Evolutionary conservation across 2,113 vertebrate genomes (phyloP).

Genomic region (Myiozetetes cayanensis): DNA sequence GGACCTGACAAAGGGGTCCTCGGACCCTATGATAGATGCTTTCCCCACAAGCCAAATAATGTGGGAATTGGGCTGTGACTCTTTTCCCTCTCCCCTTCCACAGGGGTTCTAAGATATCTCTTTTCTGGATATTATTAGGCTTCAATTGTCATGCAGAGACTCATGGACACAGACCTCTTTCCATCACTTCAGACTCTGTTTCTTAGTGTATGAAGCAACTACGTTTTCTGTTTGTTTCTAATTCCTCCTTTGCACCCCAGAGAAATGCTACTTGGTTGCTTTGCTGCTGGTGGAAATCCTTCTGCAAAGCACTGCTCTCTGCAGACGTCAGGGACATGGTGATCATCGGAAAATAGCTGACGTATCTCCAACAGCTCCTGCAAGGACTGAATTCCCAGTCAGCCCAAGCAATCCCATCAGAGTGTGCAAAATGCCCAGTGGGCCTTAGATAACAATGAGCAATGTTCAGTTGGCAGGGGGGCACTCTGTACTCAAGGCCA

Average conservation of each 20-base stretch:
- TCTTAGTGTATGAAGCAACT: background rate
- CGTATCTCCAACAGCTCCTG: rapidly evolving
- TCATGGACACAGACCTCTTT: background rate
- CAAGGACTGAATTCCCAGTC: background rate
- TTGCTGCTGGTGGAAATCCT: background rate
- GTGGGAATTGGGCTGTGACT: background rate
- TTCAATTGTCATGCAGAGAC: background rate
- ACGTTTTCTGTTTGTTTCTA: background rate
- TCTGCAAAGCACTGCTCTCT: background rate
- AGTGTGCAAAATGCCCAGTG: rapidly evolving
- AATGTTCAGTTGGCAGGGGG: rapidly evolving
- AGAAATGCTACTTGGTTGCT: background rate
- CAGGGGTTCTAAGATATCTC: background rate
- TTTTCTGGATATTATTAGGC: background rate
- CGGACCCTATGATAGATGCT: rapidly evolving
- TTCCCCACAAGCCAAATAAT: background rate
- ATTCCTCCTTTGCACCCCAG: background rate
- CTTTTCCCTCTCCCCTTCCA: background rate
- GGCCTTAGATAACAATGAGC: background rate
- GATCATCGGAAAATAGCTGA: background rate
- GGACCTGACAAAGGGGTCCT: background rate
- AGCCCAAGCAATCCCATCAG: background rate
- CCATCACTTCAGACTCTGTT: background rate
- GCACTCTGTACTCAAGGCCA: background rate
- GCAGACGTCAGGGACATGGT: background rate